Evolutionary conservation across 1,140 invertebrate species (phyloP), one percentile per base, ranked within the genome.

Genomic region (Zaprionus africanus): DNA sequence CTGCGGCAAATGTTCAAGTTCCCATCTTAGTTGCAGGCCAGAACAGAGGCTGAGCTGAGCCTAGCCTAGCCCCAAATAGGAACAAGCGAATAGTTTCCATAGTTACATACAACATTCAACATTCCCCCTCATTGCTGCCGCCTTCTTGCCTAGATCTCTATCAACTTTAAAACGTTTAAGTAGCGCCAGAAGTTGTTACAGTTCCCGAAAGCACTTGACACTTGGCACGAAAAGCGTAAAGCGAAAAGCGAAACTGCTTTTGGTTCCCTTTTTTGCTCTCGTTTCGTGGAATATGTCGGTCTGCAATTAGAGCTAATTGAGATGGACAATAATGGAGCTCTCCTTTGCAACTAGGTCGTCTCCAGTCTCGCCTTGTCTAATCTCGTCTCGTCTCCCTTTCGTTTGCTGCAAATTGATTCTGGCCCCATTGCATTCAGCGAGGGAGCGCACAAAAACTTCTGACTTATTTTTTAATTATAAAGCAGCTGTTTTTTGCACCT

Each of bases 1-100:
- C 70, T 88, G 83, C 82, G 82, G 75, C 75, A 63, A 76, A 70
- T 64, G 66, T 60, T 64, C 54, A 71, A 70, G 67, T 59, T 76
- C 60, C 41, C 43, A 63, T 54, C 49, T 54, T 19, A 53, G 43
- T 2, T n/a, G 12, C 38, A 34, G 31, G 31, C 31, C 31, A 34
- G 31, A 34, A 11, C 31, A 31, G 43, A 28, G 11, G n/a, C 38
- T 38, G 34, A 49, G 46, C 19, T n/a, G n/a, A 49, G 46, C 38
- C 38, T 41, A 41, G 46, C 46, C 38, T 41, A 41, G 38, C 2
- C 38, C 38, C 15, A 41, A 41, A 41, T 41, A n/a, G n/a, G 38
- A 41, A n/a, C 38, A 41, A 41, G 38, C 46, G 46, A 49, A 49
- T 49, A 54, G 51, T 54, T 54, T 54, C 24, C 22, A 54, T 54